Evolutionary conservation across 2,113 vertebrate species (phyloP), one percentile per base, ranked within the genome.

Genomic region (Pyxicephalus adspersus): DNA sequence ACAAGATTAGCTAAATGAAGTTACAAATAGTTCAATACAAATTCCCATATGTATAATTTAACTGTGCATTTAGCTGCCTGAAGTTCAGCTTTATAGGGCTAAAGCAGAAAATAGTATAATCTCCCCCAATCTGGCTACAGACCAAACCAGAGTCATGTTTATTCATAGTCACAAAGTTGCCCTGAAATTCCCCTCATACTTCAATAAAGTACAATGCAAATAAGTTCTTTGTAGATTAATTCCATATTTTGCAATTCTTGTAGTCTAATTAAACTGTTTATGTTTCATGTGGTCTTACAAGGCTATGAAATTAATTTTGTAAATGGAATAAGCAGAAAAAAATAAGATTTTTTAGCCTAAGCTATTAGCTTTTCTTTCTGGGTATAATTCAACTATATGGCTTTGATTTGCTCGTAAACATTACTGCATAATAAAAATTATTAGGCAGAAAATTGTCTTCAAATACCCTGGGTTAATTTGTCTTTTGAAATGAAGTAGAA

Each of bases 401-500:
- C 79, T 65, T 80, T 81, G 68, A 73, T 81, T 81, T 81, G 57
- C 78, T 64, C 50, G 31, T 81, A 81, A 81, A 81, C 79, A 73
- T 81, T 81, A 74, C 45, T 25, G 61, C 68, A 45, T 81, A 64
- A 81, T 81, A 81, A 73, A 81, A 81, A 81, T 74, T 73, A 81
- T 73, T 81, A 73, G 68, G 68, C 60, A 73, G 79, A 81, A 74
- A 81, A 81, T 74, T 63, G 79, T 73, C 60, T 74, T 73, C 68
- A 81, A 54, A 81, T 55, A 65, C 68, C 50, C 68, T 19, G 68
- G 65, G 68, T 71, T 80, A 61, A 80, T 80, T 63, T 60, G 66
- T 63, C 77, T 80, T 71, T 31, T 28, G 54, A 63, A 79, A 68
- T 50, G 13, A 31, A 80, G 38, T 51, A 55, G 63, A 26, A 77